Percentiles rank a stretch among this genome's conserved stretches.
phyloP scores from a whole-genome alignment of 1,140 invertebrate genomes.

The Sitophilus oryzae region DNA sequence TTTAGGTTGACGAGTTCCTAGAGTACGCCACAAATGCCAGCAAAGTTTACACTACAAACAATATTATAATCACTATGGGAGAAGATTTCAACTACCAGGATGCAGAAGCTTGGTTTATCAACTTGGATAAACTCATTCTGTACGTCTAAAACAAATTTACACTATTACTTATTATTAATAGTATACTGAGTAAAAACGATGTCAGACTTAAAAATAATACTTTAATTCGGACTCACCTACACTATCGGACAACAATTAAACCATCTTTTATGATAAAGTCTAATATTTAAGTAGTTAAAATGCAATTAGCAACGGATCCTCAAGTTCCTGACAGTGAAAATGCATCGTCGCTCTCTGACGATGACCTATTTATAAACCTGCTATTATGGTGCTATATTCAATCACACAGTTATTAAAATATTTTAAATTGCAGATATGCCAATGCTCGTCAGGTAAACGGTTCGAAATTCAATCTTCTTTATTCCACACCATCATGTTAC shows the following conservation, averaged over 20 bases:
- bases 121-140: constrained; percentile 85
- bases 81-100: constrained; percentile 87
- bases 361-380: no score
- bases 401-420: background rate
- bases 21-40: constrained; percentile 46
- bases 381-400: no score
- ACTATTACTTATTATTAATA: background rate
- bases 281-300: no score
- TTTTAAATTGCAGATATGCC: constrained; percentile 65
- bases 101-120: constrained; percentile 77
- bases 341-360: no score
- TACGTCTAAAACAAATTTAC: constrained; percentile 44
- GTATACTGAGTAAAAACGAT: no score
- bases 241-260: no score
- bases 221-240: no score
- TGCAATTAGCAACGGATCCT: no score
- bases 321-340: no score
- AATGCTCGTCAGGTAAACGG: constrained; percentile 77
- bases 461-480: constrained; percentile 68
- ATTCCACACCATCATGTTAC: constrained; percentile 94
- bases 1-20: constrained; percentile 54
- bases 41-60: constrained; percentile 55
- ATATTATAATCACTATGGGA: constrained; percentile 88
- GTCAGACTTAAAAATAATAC: no score
- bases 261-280: no score